Evolutionary conservation across 2,797 vertebrate genomes (phyloP).

Genomic region (Labroides dimidiatus): DNA sequence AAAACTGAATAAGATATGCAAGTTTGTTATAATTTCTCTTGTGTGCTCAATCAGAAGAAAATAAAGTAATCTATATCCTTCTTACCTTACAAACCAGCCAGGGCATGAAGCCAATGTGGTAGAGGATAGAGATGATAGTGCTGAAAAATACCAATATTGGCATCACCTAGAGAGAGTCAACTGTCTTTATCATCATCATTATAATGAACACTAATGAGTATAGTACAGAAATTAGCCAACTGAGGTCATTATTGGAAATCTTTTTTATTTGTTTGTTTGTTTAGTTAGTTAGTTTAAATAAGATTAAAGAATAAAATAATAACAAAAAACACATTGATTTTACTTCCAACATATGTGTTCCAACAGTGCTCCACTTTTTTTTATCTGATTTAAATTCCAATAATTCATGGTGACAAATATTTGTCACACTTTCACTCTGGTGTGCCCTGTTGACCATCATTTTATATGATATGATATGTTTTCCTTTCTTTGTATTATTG

Average conservation of each 20-base stretch:
- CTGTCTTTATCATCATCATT: conserved; percentile 11
- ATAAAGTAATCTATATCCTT: not conserved
- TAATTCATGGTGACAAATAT: not conserved
- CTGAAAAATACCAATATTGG: conserved; percentile 90
- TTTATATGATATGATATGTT: too few relatives aligned
- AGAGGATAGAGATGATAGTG: conserved; percentile 88
- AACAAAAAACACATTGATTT: too few relatives aligned
- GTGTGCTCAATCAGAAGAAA: not conserved
- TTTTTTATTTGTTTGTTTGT: too few relatives aligned
- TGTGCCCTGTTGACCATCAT: too few relatives aligned
- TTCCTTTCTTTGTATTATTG: too few relatives aligned
- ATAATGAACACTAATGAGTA: not conserved
- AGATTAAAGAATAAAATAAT: too few relatives aligned
- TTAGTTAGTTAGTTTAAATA: too few relatives aligned
- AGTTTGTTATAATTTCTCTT: not conserved
- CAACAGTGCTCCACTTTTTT: not conserved
- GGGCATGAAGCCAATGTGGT: conserved; percentile 87
- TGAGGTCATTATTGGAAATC: too few relatives aligned
- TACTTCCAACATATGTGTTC: too few relatives aligned
- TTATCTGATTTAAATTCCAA: not conserved
- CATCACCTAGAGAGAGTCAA: conserved; percentile 80
- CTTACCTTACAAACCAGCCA: conserved; percentile 90
- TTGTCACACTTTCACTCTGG: too few relatives aligned
- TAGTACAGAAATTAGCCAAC: not conserved
- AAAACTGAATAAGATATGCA: not conserved